Conservation (phyloP, 1,140 invertebrate species). For the Gryllus bimaculatus region DNA sequence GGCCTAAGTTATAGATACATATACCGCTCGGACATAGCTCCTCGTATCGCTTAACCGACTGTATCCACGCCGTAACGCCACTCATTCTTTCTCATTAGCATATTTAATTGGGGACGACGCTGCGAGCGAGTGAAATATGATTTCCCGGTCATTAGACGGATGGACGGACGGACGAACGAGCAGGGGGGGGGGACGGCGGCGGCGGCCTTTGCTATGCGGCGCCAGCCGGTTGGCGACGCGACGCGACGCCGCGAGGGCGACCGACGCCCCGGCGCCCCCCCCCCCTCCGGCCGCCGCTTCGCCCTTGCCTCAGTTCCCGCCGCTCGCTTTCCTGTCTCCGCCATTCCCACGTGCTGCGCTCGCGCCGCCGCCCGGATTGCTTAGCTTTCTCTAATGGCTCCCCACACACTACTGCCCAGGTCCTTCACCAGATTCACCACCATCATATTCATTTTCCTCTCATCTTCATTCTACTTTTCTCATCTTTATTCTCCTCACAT, state of each 20-base stretch:
- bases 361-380: too few relatives aligned
- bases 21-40: background rate
- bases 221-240: background rate
- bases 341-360: too few relatives aligned
- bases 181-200: too few relatives aligned
- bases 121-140: constrained; percentile 7
- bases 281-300: too few relatives aligned
- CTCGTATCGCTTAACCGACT: background rate
- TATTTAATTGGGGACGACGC: constrained; percentile 8
- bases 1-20: background rate
- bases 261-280: too few relatives aligned
- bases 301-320: too few relatives aligned
- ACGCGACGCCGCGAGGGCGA: background rate
- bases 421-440: too few relatives aligned
- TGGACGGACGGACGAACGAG: background rate
- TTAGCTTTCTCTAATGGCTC: too few relatives aligned
- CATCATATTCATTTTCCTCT: too few relatives aligned
- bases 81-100: constrained; percentile 7
- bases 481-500: background rate
- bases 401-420: too few relatives aligned
- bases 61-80: background rate
- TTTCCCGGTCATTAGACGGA: constrained; percentile 7
- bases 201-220: background rate
- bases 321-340: too few relatives aligned
- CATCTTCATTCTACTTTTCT: background rate